Evolutionary conservation across 2,113 vertebrate species (phyloP).

Genomic region (Archocentrus centrarchus): DNA sequence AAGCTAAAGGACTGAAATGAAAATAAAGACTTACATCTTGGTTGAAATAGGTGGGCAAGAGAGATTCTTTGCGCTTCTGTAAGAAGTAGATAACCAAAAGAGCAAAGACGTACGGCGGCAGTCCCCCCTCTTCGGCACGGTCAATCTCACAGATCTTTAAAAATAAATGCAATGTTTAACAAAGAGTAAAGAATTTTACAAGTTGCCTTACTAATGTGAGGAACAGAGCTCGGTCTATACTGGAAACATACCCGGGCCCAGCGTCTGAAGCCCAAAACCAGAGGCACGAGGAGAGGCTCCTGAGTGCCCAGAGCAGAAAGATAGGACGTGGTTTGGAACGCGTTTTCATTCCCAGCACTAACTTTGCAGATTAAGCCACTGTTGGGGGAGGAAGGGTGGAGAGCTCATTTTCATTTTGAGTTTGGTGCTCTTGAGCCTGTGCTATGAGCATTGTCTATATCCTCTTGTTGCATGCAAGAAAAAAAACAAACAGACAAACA

Average conservation of each 20-base stretch:
- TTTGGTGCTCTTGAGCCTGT: neutral
- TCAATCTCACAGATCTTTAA: conserved; percentile 89
- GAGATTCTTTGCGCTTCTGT: conserved; percentile 89
- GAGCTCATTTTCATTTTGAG: neutral
- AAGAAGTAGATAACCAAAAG: conserved; percentile 94
- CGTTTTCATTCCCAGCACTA: conserved; percentile 93
- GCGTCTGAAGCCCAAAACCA: conserved; percentile 88
- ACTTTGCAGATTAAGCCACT: conserved; percentile 94
- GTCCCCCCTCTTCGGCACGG: conserved; percentile 89
- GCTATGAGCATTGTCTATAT: neutral
- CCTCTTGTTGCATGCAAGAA: neutral
- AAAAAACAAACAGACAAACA: neutral
- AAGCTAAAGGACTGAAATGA: neutral
- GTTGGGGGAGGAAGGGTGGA: neutral
- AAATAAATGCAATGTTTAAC: neutral
- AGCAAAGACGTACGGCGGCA: conserved; percentile 88
- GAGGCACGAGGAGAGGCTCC: conserved; percentile 82
- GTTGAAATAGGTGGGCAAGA: conserved; percentile 91
- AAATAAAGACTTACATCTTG: conserved; percentile 81
- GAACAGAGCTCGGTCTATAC: neutral
- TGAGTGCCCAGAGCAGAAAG: conserved; percentile 82
- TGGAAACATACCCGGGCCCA: conserved; percentile 88
- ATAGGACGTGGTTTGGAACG: conserved; percentile 88
- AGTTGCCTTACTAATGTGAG: neutral
- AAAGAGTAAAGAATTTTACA: neutral